Evolutionary conservation across 2,113 vertebrate species (phyloP), one percentile per base, ranked within the genome.

Genomic region (Pseudorasbora parva): DNA sequence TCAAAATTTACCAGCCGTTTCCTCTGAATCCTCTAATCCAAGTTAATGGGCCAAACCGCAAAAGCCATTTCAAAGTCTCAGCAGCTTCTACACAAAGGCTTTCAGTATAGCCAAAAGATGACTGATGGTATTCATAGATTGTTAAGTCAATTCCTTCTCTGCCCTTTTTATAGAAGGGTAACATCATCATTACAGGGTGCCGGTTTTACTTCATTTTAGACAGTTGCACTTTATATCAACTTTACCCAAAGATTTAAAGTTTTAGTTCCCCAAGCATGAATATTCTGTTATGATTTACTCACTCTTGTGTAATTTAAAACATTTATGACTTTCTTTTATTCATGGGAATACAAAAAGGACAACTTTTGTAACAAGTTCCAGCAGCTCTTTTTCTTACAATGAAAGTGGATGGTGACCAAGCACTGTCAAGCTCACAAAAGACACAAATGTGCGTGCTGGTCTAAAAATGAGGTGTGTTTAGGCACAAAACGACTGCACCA

Each of bases 31-130:
- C 85, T 84, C 66, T 64, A 90, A 88, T 84, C 56, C 76, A 80
- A 80, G 91, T 91, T 88, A 89, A 89, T 91, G 84, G 84, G 66
- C 85, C 85, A 69, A 85, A 68, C 54, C 74, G 81, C 57, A 45
- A 74, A 81, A 33, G 72, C 84, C 68, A 73, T 80, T 78, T 66
- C 25, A 80, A 51, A 80, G 54, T 78, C 51, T 77, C 64, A 60
- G 76, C 49, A 79, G 66, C 21, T 51, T 88, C 21, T 17, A 47
- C 78, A 51, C 60, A 64, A 80, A 80, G 59, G 43, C 59, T 12
- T 27, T 19, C 1, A 5, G 59, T 49, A 37, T 37, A 49, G 23
- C 57, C 27, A 49, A 47, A 33, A 72, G 33, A 57, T 59, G 74
- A 60, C 54, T 51, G 62, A 78, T 84, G 51, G 8, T 4, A 62